Conservation (phyloP, 2,888 invertebrate species). For the Phalera bucephala region DNA sequence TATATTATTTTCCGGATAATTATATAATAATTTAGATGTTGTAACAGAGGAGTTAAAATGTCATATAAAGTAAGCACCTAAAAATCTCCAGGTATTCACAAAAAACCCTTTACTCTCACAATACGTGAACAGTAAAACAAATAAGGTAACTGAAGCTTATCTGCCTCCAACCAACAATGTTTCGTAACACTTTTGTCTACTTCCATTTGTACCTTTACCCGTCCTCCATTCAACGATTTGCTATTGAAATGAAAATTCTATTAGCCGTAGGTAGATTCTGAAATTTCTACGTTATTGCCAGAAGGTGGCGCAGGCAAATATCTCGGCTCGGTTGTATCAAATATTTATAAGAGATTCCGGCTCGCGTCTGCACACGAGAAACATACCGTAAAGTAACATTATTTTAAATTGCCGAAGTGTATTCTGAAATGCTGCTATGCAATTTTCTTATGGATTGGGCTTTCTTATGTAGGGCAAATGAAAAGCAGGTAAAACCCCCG, state of each 20-base stretch:
- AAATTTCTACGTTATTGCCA: constrained; percentile 53
- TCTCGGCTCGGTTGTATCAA: constrained; percentile 53
- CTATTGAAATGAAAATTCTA: constrained; percentile 62
- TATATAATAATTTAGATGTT: no score
- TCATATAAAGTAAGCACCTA: no score
- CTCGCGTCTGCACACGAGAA: constrained; percentile 49
- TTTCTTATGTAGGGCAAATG: no score
- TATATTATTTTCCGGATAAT: no score
- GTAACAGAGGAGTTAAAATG: no score
- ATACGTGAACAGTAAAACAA: constrained; percentile 20
- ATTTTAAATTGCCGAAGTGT: constrained; percentile 47
- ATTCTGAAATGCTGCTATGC: constrained; percentile 30
- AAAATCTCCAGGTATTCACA: not conserved
- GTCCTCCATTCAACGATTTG: constrained; percentile 40
- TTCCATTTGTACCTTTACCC: constrained; percentile 20
- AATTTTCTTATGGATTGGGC: constrained; percentile 43
- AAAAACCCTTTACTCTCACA: not conserved
- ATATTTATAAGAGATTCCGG: constrained; percentile 69
- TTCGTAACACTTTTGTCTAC: constrained; percentile 25
- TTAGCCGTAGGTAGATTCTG: constrained; percentile 43
- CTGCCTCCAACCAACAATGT: constrained; percentile 19
- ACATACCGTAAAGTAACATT: constrained; percentile 45
- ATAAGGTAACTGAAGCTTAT: constrained; percentile 24
- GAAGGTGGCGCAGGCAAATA: constrained; percentile 49
- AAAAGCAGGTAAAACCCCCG: no score